These are phyloP conservation scores for Meganola albula DNA, from an alignment of 2,888 invertebrate genomes.

Conservation along the genomic window DNA sequence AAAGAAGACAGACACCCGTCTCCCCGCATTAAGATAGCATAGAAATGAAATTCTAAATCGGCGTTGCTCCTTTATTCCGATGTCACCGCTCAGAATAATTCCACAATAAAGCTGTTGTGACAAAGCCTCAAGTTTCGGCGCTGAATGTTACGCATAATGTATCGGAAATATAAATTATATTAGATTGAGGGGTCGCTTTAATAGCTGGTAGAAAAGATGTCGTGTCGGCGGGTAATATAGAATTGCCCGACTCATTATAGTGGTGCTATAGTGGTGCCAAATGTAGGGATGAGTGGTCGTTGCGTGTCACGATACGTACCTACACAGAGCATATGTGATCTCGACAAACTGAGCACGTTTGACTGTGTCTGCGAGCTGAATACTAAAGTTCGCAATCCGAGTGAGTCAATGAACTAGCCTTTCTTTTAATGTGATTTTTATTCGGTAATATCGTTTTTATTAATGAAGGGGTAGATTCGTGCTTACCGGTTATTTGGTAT, in stretches of 20 bases:
- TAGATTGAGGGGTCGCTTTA: constrained; percentile 51
- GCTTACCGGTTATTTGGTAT: too few relatives aligned
- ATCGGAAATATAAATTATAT: constrained; percentile 65
- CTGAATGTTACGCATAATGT: constrained; percentile 51
- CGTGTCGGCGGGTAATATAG: constrained; percentile 60
- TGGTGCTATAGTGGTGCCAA: constrained; percentile 49
- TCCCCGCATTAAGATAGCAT: constrained; percentile 48
- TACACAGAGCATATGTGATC: constrained; percentile 28
- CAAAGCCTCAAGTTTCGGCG: constrained; percentile 39
- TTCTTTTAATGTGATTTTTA: background rate
- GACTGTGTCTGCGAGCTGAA: constrained; percentile 20
- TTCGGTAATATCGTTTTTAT: too few relatives aligned
- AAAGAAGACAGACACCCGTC: constrained; percentile 28
- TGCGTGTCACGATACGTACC: constrained; percentile 48
- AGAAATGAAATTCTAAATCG: constrained; percentile 52
- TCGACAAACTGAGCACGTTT: constrained; percentile 19
- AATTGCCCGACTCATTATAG: constrained; percentile 55
- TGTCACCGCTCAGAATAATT: constrained; percentile 45
- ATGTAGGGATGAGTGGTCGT: constrained; percentile 47
- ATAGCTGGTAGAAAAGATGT: constrained; percentile 38
- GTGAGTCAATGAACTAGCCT: constrained; percentile 1
- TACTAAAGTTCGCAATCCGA: constrained; percentile 6
- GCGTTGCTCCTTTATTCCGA: constrained; percentile 42
- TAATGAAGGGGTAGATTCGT: background rate
- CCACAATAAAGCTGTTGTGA: constrained; percentile 46